A percentile compares a stretch with the other conserved stretches of the same genome.
Conservation (phyloP, 2,113 vertebrate genomes). For the Takifugu flavidus region DNA sequence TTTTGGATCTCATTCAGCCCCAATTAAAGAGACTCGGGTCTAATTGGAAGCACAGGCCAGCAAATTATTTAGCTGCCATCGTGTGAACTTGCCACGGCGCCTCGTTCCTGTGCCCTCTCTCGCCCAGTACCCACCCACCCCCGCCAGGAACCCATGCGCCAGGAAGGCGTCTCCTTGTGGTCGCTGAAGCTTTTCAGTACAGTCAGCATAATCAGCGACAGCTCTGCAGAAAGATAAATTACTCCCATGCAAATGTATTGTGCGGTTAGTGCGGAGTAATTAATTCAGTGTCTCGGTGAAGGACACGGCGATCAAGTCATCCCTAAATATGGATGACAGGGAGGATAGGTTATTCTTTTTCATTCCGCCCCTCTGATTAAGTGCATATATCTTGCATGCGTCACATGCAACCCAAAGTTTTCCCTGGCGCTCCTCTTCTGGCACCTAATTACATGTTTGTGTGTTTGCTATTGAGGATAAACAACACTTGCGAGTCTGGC, state of each 20-base stretch:
- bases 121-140: slow-evolving; percentile 6
- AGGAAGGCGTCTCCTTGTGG: slow-evolving; percentile 60
- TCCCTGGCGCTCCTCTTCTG: not conserved
- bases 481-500: too few species aligned
- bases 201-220: slow-evolving; percentile 72
- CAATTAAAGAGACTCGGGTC: slow-evolving; percentile 72
- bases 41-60: slow-evolving; percentile 72
- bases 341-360: slow-evolving; percentile 1
- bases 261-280: slow-evolving; percentile 43
- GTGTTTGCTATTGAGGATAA: too few species aligned
- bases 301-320: slow-evolving; percentile 28
- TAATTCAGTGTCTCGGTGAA: slow-evolving; percentile 37
- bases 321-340: not conserved
- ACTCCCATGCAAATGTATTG: slow-evolving; percentile 41
- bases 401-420: not conserved
- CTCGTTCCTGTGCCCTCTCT: slow-evolving; percentile 44
- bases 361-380: not conserved
- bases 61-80: slow-evolving; percentile 72
- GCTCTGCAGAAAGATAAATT: slow-evolving; percentile 66
- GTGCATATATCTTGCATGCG: not conserved
- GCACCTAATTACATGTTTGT: not conserved
- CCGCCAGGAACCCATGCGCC: slow-evolving; percentile 45
- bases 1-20: slow-evolving; percentile 69
- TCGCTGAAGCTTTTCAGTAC: slow-evolving; percentile 44
- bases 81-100: slow-evolving; percentile 55